A percentile compares a stretch with the other conserved stretches of the same genome.
Evolutionary conservation across 2,888 invertebrate genomes (phyloP).

Genomic region (Adela reaumurella): DNA sequence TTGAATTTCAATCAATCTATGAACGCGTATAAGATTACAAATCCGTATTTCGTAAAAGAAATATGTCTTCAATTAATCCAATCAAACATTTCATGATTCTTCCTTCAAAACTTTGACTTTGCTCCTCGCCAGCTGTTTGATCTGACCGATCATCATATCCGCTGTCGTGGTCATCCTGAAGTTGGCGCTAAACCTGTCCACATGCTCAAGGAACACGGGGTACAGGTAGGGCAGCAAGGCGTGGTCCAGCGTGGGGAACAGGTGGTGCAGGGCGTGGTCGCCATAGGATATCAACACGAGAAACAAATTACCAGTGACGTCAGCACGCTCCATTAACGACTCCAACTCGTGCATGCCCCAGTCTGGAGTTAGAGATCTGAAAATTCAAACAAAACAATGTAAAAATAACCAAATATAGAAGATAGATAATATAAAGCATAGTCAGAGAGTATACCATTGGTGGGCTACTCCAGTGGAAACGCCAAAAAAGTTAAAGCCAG

Average conservation of each 20-base stretch:
- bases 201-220: constrained; percentile 47
- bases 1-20: too few species aligned
- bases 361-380: too few species aligned
- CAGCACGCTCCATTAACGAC: constrained; percentile 59
- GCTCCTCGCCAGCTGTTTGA: constrained; percentile 42
- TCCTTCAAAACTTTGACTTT: constrained; percentile 28
- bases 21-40: too few species aligned
- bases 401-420: too few species aligned
- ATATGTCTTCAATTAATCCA: too few species aligned
- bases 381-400: too few species aligned
- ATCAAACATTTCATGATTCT: constrained; percentile 1
- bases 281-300: constrained; percentile 62
- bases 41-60: too few species aligned
- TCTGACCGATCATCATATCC: constrained; percentile 64
- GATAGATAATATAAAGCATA: too few species aligned
- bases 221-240: constrained; percentile 53
- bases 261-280: constrained; percentile 64
- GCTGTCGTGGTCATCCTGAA: constrained; percentile 38
- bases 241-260: constrained; percentile 70
- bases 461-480: too few species aligned
- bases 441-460: too few species aligned
- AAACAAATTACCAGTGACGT: constrained; percentile 56
- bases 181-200: constrained; percentile 47
- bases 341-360: constrained; percentile 38
- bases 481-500: too few species aligned